These are phyloP conservation scores for Augiades crinisus DNA, from an alignment of 2,888 invertebrate genomes.

Conservation along the genomic window DNA sequence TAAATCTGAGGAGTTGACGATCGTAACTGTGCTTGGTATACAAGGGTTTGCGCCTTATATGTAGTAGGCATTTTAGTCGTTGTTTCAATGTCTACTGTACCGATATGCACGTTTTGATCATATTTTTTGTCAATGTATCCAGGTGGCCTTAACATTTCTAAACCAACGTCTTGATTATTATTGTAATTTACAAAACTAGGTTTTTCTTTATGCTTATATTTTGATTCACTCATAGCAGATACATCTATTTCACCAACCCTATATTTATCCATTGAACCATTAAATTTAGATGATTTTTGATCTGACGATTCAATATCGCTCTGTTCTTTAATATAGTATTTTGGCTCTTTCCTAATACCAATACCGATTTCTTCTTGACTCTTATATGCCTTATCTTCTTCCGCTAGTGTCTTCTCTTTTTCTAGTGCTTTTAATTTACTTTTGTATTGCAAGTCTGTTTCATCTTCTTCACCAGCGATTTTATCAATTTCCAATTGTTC, in stretches of 20 bases:
- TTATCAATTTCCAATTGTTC: too few relatives aligned
- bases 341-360: too few relatives aligned
- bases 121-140: slow-evolving; percentile 31
- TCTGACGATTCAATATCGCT: slow-evolving; percentile 4
- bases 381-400: too few relatives aligned
- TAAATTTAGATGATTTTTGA: slow-evolving; percentile 9
- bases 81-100: slow-evolving; percentile 18
- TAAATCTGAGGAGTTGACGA: slow-evolving; percentile 27
- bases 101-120: slow-evolving; percentile 20
- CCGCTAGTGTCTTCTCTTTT: too few relatives aligned
- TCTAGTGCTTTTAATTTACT: too few relatives aligned
- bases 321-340: slow-evolving; percentile 25
- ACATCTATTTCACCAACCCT: slow-evolving; percentile 14
- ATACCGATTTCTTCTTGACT: too few relatives aligned
- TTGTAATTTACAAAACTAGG: slow-evolving; percentile 26
- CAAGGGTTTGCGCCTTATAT: slow-evolving; percentile 36
- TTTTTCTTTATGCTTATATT: slow-evolving; percentile 17
- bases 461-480: too few relatives aligned
- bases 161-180: slow-evolving; percentile 22
- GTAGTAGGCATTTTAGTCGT: slow-evolving; percentile 26
- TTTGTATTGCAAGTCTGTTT: too few relatives aligned
- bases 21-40: slow-evolving; percentile 35
- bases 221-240: not conserved
- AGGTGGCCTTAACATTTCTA: slow-evolving; percentile 31
- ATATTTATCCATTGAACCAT: slow-evolving; percentile 15